These are phyloP conservation scores for Coregonus clupeaformis DNA, from an alignment of 2,113 vertebrate genomes.

Conservation along the genomic window DNA sequence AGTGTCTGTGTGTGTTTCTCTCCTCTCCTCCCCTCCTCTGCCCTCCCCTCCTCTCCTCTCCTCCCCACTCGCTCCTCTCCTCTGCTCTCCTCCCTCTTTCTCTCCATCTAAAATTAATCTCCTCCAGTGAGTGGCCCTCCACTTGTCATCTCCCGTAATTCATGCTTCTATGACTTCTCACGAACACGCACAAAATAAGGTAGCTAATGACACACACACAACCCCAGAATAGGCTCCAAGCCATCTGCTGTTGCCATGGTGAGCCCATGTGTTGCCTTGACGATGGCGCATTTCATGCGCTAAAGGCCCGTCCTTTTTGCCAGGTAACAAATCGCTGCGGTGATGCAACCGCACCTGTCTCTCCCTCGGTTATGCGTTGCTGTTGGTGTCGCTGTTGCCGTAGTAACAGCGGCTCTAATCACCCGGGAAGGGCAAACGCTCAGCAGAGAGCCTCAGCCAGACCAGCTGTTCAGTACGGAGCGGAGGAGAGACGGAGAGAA, in stretches of 20 bases:
- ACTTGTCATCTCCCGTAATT: conserved; percentile 70
- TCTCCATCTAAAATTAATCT: conserved; percentile 53
- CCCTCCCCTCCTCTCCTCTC: no score
- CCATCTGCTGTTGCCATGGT: conserved; percentile 72
- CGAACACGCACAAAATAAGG: conserved; percentile 36
- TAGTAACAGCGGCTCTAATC: conserved; percentile 82
- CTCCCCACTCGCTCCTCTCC: no score
- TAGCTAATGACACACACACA: conserved; percentile 20
- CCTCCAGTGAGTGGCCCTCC: conserved; percentile 63
- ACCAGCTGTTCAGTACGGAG: conserved; percentile 42
- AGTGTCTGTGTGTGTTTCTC: background rate
- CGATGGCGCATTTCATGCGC: conserved; percentile 78
- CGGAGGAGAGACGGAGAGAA: background rate
- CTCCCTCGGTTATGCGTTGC: conserved; percentile 72
- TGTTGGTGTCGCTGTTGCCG: conserved; percentile 78
- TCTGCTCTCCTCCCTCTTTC: background rate
- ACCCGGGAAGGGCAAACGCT: conserved; percentile 78
- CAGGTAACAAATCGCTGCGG: conserved; percentile 81
- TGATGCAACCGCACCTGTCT: conserved; percentile 82
- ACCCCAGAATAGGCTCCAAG: conserved; percentile 36
- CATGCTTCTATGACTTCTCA: conserved; percentile 63
- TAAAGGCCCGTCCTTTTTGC: conserved; percentile 80
- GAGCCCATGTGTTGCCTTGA: conserved; percentile 77
- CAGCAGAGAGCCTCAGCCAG: conserved; percentile 51
- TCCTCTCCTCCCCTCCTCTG: background rate